Percentiles rank a stretch among this genome's conserved stretches.
Conservation (phyloP, 1,140 invertebrate genomes). For the Dendroctonus ponderosae region DNA sequence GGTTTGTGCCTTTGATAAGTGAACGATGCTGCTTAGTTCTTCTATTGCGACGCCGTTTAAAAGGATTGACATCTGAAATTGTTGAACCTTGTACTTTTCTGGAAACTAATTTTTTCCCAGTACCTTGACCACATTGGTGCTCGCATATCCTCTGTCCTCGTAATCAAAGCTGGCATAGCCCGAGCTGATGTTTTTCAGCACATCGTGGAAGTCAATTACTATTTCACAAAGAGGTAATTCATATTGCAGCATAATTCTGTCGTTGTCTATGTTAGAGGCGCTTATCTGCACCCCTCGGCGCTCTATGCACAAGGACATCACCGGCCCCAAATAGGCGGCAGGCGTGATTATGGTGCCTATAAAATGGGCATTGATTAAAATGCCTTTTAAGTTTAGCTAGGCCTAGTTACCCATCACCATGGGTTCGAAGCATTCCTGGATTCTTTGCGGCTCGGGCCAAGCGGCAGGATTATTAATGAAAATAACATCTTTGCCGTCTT, state of each 20-base stretch:
- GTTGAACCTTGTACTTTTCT: background rate
- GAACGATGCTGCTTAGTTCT: constrained; percentile 84
- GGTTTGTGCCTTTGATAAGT: constrained; percentile 65
- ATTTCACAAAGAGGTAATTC: constrained; percentile 90
- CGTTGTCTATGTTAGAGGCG: constrained; percentile 77
- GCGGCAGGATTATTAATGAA: constrained; percentile 82
- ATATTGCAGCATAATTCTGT: constrained; percentile 78
- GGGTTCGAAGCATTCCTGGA: constrained; percentile 82
- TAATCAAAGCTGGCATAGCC: constrained; percentile 99
- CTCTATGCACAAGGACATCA: constrained; percentile 74
- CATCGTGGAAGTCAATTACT: constrained; percentile 92
- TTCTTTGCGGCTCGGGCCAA: constrained; percentile 68
- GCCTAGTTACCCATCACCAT: constrained; percentile 65
- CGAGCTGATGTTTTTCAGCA: constrained; percentile 83
- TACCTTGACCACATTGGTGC: constrained; percentile 71
- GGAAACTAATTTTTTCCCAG: background rate
- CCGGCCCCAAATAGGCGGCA: constrained; percentile 65
- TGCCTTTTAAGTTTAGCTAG: background rate
- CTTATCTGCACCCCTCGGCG: constrained; percentile 75
- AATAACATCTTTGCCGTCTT: constrained; percentile 60
- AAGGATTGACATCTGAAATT: constrained; percentile 68
- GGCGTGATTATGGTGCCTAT: constrained; percentile 88
- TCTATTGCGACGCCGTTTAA: constrained; percentile 82
- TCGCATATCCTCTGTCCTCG: constrained; percentile 83
- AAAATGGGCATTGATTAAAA: background rate